phyloP scores from a whole-genome alignment of 1,140 invertebrate species.

The Subanguina moxae region DNA sequence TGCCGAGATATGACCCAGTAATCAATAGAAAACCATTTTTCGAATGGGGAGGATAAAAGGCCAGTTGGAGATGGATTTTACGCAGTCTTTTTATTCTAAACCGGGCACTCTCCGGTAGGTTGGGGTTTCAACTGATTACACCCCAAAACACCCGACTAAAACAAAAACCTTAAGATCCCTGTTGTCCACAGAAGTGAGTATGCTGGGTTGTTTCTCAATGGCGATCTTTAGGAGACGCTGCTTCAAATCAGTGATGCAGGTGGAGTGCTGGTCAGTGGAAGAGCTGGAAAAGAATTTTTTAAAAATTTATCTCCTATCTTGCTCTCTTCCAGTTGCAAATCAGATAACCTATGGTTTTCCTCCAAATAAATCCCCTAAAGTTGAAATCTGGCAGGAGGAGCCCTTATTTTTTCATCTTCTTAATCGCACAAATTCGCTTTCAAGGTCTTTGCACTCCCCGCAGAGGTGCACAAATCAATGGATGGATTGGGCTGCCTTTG shows the following conservation, averaged over 20 bases:
- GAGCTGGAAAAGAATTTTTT: constrained; percentile 26
- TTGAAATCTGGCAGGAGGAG: neutral
- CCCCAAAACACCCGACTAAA: neutral
- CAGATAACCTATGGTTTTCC: no score
- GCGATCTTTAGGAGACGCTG: constrained; percentile 41
- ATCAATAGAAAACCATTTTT: no score
- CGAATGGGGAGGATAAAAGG: no score
- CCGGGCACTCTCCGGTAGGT: no score
- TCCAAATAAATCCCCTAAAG: neutral
- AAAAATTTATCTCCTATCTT: neutral
- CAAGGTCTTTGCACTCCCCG: neutral
- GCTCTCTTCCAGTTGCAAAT: no score
- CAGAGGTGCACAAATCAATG: neutral
- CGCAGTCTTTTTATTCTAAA: no score
- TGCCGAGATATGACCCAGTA: no score
- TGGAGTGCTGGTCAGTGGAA: constrained; percentile 32
- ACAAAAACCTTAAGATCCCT: constrained; percentile 35
- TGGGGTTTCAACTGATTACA: no score
- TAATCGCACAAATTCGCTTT: constrained; percentile 6
- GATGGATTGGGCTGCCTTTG: neutral
- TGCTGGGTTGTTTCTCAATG: constrained; percentile 37
- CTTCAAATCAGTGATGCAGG: constrained; percentile 38
- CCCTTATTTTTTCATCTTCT: neutral
- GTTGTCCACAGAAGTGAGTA: constrained; percentile 34
- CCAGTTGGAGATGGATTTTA: no score